These are phyloP conservation scores for Hipposideros armiger DNA, from an alignment of 2,113 vertebrate species.

Conservation along the genomic window DNA sequence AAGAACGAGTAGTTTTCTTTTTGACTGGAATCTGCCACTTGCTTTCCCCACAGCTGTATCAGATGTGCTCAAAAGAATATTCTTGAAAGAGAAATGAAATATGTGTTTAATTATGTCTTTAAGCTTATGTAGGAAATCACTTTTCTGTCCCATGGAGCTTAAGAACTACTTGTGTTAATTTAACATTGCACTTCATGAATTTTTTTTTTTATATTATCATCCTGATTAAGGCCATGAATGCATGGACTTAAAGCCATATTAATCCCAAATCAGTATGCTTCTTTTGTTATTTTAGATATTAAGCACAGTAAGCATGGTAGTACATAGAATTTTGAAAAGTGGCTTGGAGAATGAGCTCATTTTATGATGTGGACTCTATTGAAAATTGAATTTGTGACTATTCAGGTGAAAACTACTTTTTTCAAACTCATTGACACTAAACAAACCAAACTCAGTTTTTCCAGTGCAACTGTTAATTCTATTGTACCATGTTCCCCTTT, in stretches of 20 bases:
- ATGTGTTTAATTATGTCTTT: conserved; percentile 78
- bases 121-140: conserved; percentile 73
- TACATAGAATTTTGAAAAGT: conserved; percentile 63
- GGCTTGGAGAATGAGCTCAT: conserved; percentile 68
- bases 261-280: conserved; percentile 76
- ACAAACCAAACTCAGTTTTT: conserved; percentile 23
- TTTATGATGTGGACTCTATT: conserved; percentile 51
- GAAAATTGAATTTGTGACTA: conserved; percentile 72
- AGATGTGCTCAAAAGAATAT: conserved; percentile 56
- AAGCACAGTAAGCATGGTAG: conserved; percentile 60
- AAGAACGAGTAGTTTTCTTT: neutral
- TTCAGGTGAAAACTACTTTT: conserved; percentile 23
- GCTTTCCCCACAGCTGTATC: conserved; percentile 52
- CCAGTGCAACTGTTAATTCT: neutral
- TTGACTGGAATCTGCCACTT: conserved; percentile 18
- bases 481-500: neutral
- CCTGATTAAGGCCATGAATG: conserved; percentile 76
- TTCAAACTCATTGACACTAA: neutral
- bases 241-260: conserved; percentile 70
- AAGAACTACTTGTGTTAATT: conserved; percentile 77
- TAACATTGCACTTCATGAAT: conserved; percentile 67
- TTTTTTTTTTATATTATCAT: conserved; percentile 62
- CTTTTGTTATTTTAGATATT: conserved; percentile 76
- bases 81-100: conserved; percentile 73
- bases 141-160: conserved; percentile 46